phyloP scores from a whole-genome alignment of 1,140 invertebrate species.

The Chrysopa pallens region DNA sequence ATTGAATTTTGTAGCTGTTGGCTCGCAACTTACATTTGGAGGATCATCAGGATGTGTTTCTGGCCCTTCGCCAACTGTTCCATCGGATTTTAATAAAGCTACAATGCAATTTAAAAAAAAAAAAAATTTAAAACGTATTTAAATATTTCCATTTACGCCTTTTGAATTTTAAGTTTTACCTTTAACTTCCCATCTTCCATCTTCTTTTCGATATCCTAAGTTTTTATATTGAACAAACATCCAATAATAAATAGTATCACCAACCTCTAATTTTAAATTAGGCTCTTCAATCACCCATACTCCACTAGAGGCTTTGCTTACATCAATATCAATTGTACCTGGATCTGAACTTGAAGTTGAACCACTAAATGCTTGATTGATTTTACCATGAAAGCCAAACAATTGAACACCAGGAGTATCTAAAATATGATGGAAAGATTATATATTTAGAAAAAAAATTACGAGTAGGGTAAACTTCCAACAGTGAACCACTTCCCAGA shows the following conservation, averaged over 20 bases:
- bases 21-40: neutral
- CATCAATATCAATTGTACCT: constrained; percentile 11
- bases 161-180: constrained; percentile 1
- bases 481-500: too few relatives aligned
- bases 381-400: constrained; percentile 16
- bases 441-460: too few relatives aligned
- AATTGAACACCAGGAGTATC: constrained; percentile 12
- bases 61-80: too few relatives aligned
- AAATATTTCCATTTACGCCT: too few relatives aligned
- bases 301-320: constrained; percentile 6
- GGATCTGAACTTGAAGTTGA: constrained; percentile 2
- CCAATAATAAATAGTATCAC: constrained; percentile 17
- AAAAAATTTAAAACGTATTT: too few relatives aligned
- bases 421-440: too few relatives aligned
- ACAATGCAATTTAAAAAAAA: too few relatives aligned
- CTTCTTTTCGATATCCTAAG: constrained; percentile 12
- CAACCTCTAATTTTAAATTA: constrained; percentile 7
- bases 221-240: constrained; percentile 15
- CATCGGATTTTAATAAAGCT: too few relatives aligned
- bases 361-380: constrained; percentile 9
- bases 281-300: constrained; percentile 16
- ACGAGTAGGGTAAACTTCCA: too few relatives aligned
- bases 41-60: too few relatives aligned
- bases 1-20: constrained; percentile 1
- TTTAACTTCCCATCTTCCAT: constrained; percentile 5